phyloP scores from a whole-genome alignment of 2,113 vertebrate genomes.

The Synchiropus splendidus region DNA sequence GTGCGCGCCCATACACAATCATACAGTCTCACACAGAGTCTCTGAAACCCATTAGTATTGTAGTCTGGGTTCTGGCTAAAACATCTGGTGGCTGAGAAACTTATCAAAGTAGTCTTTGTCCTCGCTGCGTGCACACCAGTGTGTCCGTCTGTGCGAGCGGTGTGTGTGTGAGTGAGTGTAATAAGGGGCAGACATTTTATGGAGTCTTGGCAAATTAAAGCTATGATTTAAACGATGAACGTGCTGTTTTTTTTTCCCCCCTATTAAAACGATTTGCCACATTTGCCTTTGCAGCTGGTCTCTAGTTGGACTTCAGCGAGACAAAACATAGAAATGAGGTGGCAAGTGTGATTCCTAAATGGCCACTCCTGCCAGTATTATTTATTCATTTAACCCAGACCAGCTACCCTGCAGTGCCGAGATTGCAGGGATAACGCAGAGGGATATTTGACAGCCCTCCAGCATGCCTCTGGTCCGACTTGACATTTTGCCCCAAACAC shows the following conservation, averaged over 20 bases:
- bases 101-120: conserved; percentile 64
- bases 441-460: conserved; percentile 15
- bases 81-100: conserved; percentile 61
- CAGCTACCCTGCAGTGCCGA: not conserved
- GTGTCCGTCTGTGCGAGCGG: conserved; percentile 32
- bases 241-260: conserved; percentile 1
- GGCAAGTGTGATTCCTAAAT: conserved; percentile 16
- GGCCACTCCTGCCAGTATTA: conserved; percentile 12
- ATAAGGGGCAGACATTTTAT: conserved; percentile 54
- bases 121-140: conserved; percentile 26
- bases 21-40: conserved; percentile 18
- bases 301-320: conserved; percentile 2
- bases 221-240: conserved; percentile 46
- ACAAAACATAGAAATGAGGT: conserved; percentile 19
- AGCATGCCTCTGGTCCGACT: conserved; percentile 21
- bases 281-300: not conserved
- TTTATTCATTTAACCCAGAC: conserved; percentile 20
- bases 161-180: conserved; percentile 31
- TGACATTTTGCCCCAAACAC: conserved; percentile 24
- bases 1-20: not conserved
- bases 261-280: not conserved
- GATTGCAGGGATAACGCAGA: conserved; percentile 5
- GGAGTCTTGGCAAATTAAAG: conserved; percentile 56
- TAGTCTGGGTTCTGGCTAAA: conserved; percentile 57
- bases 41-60: conserved; percentile 43